These are phyloP conservation scores for Sus scrofa DNA, from an alignment of 2,113 vertebrate species.

Conservation along the genomic window T2T-Sscrofa CM000815.6:120392001-120392500, in stretches of 20 bases:
- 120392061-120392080: background rate
- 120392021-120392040: background rate
- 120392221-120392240: background rate
- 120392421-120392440: background rate
- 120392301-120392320: background rate
- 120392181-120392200: background rate
- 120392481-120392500: background rate
- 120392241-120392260: background rate
- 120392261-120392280: background rate
- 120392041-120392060: background rate
- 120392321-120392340: background rate
- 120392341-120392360: background rate
- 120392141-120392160: background rate
- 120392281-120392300: background rate
- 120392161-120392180: background rate
- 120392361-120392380: background rate
- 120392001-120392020: background rate
- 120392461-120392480: background rate
- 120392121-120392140: rapidly evolving
- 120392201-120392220: background rate
- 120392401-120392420: background rate
- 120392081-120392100: background rate
- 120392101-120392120: background rate
- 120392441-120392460: background rate
- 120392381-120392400: background rate